These are phyloP conservation scores for Danionella cerebrum DNA, from an alignment of 2,113 vertebrate genomes.

Conservation along the genomic window DNA sequence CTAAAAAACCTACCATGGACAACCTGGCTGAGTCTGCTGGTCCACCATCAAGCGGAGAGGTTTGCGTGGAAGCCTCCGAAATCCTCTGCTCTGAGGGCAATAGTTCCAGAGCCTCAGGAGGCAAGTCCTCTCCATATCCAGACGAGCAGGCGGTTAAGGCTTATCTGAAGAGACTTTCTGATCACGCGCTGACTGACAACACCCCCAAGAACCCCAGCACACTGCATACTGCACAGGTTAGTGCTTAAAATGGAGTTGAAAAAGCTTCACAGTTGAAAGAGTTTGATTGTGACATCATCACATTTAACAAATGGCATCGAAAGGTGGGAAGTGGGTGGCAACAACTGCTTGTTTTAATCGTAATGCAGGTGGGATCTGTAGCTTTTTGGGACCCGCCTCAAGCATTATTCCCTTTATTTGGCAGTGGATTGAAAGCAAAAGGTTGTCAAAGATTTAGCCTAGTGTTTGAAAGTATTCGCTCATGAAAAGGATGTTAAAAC, in stretches of 20 bases:
- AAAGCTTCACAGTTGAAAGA: too few species aligned
- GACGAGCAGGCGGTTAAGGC: slow-evolving; percentile 74
- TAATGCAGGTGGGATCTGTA: too few species aligned
- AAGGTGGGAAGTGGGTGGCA: too few species aligned
- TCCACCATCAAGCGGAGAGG: slow-evolving; percentile 35
- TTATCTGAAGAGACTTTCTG: slow-evolving; percentile 65
- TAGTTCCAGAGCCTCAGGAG: neutral
- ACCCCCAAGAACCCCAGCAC: slow-evolving; percentile 42
- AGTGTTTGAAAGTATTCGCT: too few species aligned
- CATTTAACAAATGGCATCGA: too few species aligned
- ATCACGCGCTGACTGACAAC: slow-evolving; percentile 55
- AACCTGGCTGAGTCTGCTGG: slow-evolving; percentile 1
- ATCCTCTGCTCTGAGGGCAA: neutral
- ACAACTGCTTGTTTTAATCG: too few species aligned
- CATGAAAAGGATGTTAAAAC: too few species aligned
- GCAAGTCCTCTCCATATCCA: slow-evolving; percentile 55
- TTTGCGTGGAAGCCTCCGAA: slow-evolving; percentile 19
- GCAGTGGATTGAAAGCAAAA: too few species aligned
- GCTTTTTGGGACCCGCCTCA: too few species aligned
- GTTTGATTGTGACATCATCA: too few species aligned
- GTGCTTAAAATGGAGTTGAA: neutral
- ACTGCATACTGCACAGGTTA: slow-evolving; percentile 53
- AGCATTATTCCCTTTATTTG: too few species aligned
- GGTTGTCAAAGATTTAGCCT: too few species aligned
- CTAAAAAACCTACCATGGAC: neutral